Conservation (phyloP, 2,797 vertebrate species). For the Erpetoichthys calabaricus region DNA sequence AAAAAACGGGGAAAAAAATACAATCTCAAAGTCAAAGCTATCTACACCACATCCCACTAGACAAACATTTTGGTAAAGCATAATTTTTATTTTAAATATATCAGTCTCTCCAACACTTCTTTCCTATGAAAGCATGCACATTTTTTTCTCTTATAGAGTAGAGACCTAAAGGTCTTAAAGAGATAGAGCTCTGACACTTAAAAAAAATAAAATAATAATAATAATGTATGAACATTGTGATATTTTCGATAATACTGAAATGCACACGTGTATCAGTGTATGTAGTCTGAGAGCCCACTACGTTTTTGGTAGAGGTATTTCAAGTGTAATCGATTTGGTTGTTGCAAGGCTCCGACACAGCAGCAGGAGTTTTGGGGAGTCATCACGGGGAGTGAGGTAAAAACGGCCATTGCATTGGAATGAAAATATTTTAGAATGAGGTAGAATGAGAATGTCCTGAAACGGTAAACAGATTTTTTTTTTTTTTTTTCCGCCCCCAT, state of each 20-base stretch:
- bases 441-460: not conserved
- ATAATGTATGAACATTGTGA: slow-evolving; percentile 9
- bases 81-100: slow-evolving; percentile 27
- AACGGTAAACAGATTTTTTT: not conserved
- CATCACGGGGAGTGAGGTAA: slow-evolving; percentile 7
- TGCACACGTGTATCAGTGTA: too few species aligned
- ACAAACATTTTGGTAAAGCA: slow-evolving; percentile 46
- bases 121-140: slow-evolving; percentile 53
- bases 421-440: slow-evolving; percentile 4
- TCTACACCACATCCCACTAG: slow-evolving; percentile 46
- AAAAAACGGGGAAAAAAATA: slow-evolving; percentile 48
- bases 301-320: too few species aligned
- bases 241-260: slow-evolving; percentile 36
- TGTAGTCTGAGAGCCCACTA: too few species aligned
- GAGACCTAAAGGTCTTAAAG: slow-evolving; percentile 64
- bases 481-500: not conserved
- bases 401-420: slow-evolving; percentile 8
- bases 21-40: slow-evolving; percentile 68
- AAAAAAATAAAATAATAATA: slow-evolving; percentile 16
- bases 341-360: too few species aligned
- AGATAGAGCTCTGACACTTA: slow-evolving; percentile 44
- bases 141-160: slow-evolving; percentile 70
- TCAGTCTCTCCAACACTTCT: slow-evolving; percentile 37
- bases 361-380: too few species aligned
- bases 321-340: too few species aligned